Base-by-base conservation (phyloP, 2,888 invertebrate species). In the Xestia ashworthii region DNA sequence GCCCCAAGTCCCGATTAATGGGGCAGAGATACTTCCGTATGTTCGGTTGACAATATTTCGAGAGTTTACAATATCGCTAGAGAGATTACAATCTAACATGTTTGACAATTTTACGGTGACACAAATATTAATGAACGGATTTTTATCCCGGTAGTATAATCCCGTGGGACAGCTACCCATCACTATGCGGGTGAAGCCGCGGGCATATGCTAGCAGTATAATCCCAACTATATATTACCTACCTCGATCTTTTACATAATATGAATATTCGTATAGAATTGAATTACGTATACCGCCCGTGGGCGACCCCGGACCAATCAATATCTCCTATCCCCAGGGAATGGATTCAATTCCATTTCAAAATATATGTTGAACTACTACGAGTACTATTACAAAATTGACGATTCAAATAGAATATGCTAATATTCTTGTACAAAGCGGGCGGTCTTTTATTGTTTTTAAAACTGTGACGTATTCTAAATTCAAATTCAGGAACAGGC, bases 361-460 rank as follows among this genome's bases (percentile, higher is more conserved):
- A 76, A 77, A 82, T 81, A 82, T 82, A 82, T 67, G 71, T 82
- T 46, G 22, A 71, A 62, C 22, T 82, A 19, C 5, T 19, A 1
- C 32, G 32, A 32, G 32, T 3, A 2, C 25, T 64, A 64, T 68
- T 74, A 74, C 58, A 41, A 48, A 79, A 55, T 67, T 38, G 66
- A 79, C 48, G 32, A 48, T 74, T 58, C 74, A 55, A 73, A 74
- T 81, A 48, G 74, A 73, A 55, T 74, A 58, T 81, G 3, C 73
- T 48, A 80, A 41, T 55, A 19, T 38, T 32, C 16, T 60, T 25
- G 58, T 14, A 14, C 6, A 14, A 58, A 3, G 6, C 2, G 3
- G 11, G 55, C 3, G 14, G 25, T 25, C 25, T 14, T 6, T 5
- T 25, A 25, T 12, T 55, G 5, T 0, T 12, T 25, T 58, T 58